Conservation (phyloP, 2,797 vertebrate genomes). For the Pangasius mekongensis region DNA sequence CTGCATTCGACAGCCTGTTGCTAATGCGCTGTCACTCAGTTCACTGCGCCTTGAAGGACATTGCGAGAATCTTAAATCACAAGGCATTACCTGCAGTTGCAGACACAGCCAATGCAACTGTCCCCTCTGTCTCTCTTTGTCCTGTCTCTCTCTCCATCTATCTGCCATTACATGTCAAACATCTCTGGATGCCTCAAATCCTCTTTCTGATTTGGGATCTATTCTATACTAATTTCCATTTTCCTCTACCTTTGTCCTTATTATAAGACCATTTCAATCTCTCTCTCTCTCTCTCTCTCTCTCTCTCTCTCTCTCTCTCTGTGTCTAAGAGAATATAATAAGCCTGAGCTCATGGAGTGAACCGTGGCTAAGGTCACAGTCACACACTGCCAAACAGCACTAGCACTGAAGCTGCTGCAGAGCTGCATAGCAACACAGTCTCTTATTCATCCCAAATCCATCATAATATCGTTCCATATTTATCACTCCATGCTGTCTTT, state of each 20-base stretch:
- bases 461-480: conserved; percentile 12
- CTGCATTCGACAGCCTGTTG: conserved; percentile 34
- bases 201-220: conserved; percentile 6
- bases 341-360: conserved; percentile 18
- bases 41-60: conserved; percentile 51
- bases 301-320: conserved; percentile 3
- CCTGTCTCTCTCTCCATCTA: neutral
- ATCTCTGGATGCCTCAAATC: neutral
- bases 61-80: conserved; percentile 42
- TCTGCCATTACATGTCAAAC: neutral
- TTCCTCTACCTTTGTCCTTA: conserved; percentile 2
- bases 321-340: conserved; percentile 29
- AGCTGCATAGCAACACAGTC: conserved; percentile 20
- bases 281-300: conserved; percentile 11
- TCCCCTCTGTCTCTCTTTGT: neutral
- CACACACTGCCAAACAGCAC: conserved; percentile 8
- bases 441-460: conserved; percentile 1
- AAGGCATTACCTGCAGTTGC: conserved; percentile 36
- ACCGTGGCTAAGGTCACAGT: conserved; percentile 21
- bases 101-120: neutral
- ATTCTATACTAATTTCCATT: neutral
- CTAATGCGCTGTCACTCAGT: conserved; percentile 55
- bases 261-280: conserved; percentile 1
- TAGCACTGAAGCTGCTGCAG: conserved; percentile 18
- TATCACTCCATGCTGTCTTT: conserved; percentile 18